These are phyloP conservation scores for Poeciliopsis infans DNA, from an alignment of 2,797 vertebrate genomes.

Conservation along the genomic window DNA sequence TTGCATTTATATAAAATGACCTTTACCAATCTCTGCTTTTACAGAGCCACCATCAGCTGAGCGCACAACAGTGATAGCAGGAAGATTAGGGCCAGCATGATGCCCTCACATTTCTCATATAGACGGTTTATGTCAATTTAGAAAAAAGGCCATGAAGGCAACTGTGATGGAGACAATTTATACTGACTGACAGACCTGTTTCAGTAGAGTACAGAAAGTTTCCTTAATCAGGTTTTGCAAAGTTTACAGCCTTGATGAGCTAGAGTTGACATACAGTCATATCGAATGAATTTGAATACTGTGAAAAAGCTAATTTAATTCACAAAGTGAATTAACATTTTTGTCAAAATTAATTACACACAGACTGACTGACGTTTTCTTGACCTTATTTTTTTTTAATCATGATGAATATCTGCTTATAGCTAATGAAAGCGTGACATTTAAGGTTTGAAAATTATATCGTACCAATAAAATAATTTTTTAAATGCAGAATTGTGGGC, in stretches of 20 bases:
- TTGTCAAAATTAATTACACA: too few species aligned
- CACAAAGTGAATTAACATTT: too few species aligned
- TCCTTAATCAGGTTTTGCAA: background rate
- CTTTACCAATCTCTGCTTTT: conserved; percentile 43
- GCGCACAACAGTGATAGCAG: conserved; percentile 5
- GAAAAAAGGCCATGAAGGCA: background rate
- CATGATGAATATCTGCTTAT: too few species aligned
- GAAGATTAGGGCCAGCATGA: conserved; percentile 16
- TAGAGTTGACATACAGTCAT: too few species aligned
- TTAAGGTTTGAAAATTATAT: background rate
- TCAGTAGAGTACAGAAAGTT: background rate
- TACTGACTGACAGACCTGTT: background rate
- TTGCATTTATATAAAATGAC: conserved; percentile 46
- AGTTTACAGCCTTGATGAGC: background rate
- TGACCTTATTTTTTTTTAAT: too few species aligned
- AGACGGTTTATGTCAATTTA: background rate
- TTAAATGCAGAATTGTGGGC: background rate
- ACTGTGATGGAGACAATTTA: conserved; percentile 17
- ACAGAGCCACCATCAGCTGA: conserved; percentile 23
- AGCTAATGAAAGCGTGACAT: too few species aligned
- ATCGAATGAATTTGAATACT: too few species aligned
- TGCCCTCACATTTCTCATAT: background rate
- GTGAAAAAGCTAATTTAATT: too few species aligned
- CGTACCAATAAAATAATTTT: background rate
- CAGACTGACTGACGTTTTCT: too few species aligned